A percentile compares a stretch with the other conserved stretches of the same genome.
Conservation (phyloP, 2,797 vertebrate species). For the Lepilemur ruficaudatus region DNA sequence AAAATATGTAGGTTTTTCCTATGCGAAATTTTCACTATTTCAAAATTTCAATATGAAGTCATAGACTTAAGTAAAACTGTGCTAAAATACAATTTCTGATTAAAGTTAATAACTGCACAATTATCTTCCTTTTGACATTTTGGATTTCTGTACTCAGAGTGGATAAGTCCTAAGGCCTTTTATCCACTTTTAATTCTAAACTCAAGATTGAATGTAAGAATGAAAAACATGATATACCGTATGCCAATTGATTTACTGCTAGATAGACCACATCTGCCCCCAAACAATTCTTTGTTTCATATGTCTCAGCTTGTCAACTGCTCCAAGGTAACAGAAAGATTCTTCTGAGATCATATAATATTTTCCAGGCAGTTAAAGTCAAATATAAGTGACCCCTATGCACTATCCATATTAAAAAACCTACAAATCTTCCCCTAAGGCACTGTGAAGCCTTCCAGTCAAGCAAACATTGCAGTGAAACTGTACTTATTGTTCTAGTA, state of each 20-base stretch:
- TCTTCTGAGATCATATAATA: neutral
- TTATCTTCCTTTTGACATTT: neutral
- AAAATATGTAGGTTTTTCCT: neutral
- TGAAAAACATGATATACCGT: neutral
- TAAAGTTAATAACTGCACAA: neutral
- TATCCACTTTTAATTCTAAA: neutral
- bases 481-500: neutral
- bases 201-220: neutral
- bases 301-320: neutral
- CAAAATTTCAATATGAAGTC: neutral
- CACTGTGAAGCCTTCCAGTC: neutral
- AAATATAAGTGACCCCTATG: neutral
- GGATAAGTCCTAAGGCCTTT: neutral
- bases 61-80: neutral
- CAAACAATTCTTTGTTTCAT: neutral
- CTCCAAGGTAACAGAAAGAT: neutral
- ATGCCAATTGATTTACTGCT: neutral
- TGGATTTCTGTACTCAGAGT: neutral
- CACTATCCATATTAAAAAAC: neutral
- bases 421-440: neutral
- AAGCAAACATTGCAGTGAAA: rapidly evolving
- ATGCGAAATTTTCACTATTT: constrained; percentile 1
- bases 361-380: neutral
- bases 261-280: neutral
- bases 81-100: neutral